A percentile compares a stretch with the other conserved stretches of the same genome.
phyloP scores from a whole-genome alignment of 2,888 invertebrate species.

The Melanostoma scalare region DNA sequence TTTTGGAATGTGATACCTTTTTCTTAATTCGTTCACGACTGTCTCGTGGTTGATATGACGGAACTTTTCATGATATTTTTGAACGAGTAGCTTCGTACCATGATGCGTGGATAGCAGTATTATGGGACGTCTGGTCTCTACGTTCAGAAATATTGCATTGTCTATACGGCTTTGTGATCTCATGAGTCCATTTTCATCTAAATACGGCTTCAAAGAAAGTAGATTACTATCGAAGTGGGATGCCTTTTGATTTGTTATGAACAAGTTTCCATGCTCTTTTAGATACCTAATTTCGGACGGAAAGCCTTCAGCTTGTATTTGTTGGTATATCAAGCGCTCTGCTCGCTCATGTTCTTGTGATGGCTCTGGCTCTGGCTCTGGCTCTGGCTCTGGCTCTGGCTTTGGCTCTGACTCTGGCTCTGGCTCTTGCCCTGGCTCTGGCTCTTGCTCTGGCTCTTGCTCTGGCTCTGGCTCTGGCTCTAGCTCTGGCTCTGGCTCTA shows the following conservation, averaged over 20 bases:
- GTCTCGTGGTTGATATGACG: conserved; percentile 1
- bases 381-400: too few species aligned
- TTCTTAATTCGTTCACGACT: neutral
- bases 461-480: too few species aligned
- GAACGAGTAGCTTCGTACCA: neutral
- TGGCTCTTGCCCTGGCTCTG: too few species aligned
- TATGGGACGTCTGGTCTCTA: conserved; percentile 1
- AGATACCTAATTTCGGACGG: neutral
- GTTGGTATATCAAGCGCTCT: too few species aligned
- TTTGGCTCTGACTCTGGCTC: too few species aligned
- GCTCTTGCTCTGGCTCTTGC: too few species aligned
- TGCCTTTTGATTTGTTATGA: neutral
- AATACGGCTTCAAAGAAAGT: conserved; percentile 9
- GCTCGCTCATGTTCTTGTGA: too few species aligned
- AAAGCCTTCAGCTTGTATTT: too few species aligned
- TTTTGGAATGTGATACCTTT: neutral
- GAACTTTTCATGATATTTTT: conserved; percentile 5
- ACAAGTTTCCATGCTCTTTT: neutral
- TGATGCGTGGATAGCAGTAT: conserved; percentile 11
- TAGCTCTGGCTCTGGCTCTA: too few species aligned
- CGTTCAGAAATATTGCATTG: conserved; percentile 1
- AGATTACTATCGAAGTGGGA: neutral
- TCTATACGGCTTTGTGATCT: neutral
- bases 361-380: too few species aligned
- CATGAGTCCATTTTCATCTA: conserved; percentile 9